Percentiles rank a stretch among this genome's conserved stretches.
These are phyloP conservation scores for Aramus guarauna DNA, from an alignment of 2,113 vertebrate species.

Conservation along the genomic window DNA sequence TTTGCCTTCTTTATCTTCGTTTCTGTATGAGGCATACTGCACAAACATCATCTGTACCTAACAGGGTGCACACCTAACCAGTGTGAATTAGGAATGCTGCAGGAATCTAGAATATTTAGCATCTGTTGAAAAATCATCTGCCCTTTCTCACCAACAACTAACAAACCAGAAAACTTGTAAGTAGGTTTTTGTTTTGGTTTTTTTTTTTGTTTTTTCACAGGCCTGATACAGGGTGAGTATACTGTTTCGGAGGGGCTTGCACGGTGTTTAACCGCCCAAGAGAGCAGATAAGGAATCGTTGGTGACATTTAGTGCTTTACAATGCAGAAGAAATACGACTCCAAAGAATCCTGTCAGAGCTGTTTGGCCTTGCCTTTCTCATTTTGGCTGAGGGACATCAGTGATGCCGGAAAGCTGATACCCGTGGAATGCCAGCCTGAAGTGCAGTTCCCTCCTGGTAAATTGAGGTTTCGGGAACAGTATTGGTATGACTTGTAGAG, in stretches of 20 bases:
- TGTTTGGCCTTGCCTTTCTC: not conserved
- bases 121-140: not conserved
- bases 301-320: not conserved
- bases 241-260: not conserved
- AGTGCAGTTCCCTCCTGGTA: not conserved
- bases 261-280: not conserved
- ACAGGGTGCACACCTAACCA: no score
- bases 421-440: not conserved
- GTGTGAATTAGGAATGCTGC: not conserved
- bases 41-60: not conserved
- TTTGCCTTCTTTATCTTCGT: not conserved
- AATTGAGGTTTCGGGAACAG: not conserved
- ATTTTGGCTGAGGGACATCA: not conserved
- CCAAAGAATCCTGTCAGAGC: not conserved
- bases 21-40: not conserved
- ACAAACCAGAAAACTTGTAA: not conserved
- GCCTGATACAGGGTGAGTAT: not conserved
- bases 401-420: not conserved
- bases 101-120: not conserved
- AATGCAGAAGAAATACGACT: not conserved
- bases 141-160: not conserved
- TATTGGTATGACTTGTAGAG: fast-evolving
- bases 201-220: no score
- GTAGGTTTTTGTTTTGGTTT: no score
- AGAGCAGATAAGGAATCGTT: not conserved